These are phyloP conservation scores for Homarus gammarus DNA, from an alignment of 2,888 invertebrate genomes.

Conservation along the genomic window DNA sequence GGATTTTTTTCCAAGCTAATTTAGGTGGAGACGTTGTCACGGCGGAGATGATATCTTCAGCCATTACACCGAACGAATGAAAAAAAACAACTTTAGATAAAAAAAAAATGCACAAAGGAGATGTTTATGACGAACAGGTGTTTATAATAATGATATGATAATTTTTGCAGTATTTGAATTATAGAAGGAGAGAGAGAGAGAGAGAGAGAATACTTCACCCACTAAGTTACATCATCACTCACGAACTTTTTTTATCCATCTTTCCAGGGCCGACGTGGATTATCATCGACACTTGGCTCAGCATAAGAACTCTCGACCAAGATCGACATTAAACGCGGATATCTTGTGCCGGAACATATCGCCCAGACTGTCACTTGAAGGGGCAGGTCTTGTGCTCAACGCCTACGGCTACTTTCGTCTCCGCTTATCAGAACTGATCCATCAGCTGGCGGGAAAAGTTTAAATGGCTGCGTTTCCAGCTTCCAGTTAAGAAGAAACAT, in stretches of 20 bases:
- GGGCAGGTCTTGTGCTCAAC: background rate
- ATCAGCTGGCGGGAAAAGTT: background rate
- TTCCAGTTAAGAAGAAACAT: background rate
- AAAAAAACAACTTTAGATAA: too few species aligned
- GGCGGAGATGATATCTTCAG: too few species aligned
- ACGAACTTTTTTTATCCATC: background rate
- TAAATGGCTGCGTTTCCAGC: constrained; percentile 2
- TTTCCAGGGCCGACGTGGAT: background rate
- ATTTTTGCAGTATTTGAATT: too few species aligned
- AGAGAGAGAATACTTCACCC: background rate
- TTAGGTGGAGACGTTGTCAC: too few species aligned
- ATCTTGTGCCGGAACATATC: too few species aligned
- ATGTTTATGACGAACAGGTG: too few species aligned
- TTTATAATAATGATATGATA: too few species aligned
- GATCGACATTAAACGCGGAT: background rate
- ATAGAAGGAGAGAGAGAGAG: background rate
- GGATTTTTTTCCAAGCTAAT: too few species aligned
- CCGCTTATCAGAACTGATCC: background rate
- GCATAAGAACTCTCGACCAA: background rate
- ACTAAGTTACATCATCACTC: background rate
- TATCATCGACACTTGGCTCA: background rate
- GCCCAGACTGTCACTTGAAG: too few species aligned
- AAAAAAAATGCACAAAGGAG: too few species aligned
- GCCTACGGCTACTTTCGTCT: background rate
- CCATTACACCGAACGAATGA: too few species aligned